Evolutionary conservation across 1,140 invertebrate genomes (phyloP).

Genomic region (Lineus longissimus): DNA sequence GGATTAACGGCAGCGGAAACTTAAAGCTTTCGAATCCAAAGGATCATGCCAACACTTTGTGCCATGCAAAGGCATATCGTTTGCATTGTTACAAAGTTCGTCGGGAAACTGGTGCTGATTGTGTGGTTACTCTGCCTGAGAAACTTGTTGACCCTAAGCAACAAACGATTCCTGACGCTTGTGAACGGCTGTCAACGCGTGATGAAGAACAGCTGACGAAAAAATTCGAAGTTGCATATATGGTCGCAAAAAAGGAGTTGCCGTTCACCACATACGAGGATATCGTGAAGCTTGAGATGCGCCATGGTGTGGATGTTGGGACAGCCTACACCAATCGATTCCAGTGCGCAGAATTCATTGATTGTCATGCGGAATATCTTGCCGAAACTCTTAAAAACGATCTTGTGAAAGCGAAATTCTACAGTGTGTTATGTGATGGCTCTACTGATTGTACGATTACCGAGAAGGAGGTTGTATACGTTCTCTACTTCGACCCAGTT

Average conservation of each 20-base stretch:
- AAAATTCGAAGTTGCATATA: constrained; percentile 3
- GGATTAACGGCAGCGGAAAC: neutral
- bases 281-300: neutral
- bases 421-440: neutral
- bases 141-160: neutral
- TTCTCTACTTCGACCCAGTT: neutral
- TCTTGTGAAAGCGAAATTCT: neutral
- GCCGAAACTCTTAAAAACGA: neutral
- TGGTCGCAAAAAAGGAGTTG: constrained; percentile 3
- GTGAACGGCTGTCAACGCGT: neutral
- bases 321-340: neutral
- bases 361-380: constrained; percentile 3
- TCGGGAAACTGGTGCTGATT: too few species aligned
- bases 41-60: neutral
- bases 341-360: neutral
- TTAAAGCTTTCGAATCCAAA: neutral
- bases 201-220: neutral
- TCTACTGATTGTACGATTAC: neutral
- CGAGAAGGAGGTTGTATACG: neutral
- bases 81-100: too few species aligned
- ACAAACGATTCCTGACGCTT: neutral
- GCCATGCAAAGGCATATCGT: neutral
- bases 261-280: constrained; percentile 4
- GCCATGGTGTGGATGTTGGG: constrained; percentile 3
- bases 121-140: too few species aligned